These are phyloP conservation scores for Hirundo rustica DNA, from an alignment of 2,797 vertebrate genomes.

Conservation along the genomic window DNA sequence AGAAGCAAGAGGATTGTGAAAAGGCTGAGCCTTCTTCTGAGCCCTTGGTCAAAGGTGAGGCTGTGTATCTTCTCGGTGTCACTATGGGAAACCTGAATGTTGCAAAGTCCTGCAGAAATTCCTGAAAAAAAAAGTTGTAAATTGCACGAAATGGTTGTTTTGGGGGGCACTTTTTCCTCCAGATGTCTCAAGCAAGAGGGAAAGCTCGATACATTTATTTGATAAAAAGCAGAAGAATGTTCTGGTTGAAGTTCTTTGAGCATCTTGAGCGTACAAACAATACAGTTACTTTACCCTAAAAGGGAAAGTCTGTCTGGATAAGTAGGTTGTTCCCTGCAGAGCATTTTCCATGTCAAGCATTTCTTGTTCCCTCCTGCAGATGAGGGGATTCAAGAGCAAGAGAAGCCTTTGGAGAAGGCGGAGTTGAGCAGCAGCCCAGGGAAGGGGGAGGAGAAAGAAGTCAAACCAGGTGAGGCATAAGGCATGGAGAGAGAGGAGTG, in stretches of 20 bases:
- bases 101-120: neutral
- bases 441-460: constrained; percentile 83
- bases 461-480: constrained; percentile 81
- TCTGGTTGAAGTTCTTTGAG: neutral
- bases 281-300: neutral
- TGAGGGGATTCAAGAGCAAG: constrained; percentile 79
- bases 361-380: constrained; percentile 60
- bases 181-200: neutral
- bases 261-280: rapidly evolving
- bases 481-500: neutral
- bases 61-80: neutral
- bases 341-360: neutral
- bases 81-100: neutral
- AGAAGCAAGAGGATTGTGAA: constrained; percentile 77
- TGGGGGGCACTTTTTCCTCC: neutral
- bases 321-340: neutral
- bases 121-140: neutral
- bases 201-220: neutral
- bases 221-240: neutral
- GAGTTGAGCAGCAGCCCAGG: constrained; percentile 73
- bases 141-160: neutral
- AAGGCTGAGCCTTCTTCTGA: constrained; percentile 75
- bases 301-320: neutral
- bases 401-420: constrained; percentile 80
- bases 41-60: constrained; percentile 76